Base-by-base conservation (phyloP, 2,888 invertebrate species). In the Drosophila hamatofila region DNA sequence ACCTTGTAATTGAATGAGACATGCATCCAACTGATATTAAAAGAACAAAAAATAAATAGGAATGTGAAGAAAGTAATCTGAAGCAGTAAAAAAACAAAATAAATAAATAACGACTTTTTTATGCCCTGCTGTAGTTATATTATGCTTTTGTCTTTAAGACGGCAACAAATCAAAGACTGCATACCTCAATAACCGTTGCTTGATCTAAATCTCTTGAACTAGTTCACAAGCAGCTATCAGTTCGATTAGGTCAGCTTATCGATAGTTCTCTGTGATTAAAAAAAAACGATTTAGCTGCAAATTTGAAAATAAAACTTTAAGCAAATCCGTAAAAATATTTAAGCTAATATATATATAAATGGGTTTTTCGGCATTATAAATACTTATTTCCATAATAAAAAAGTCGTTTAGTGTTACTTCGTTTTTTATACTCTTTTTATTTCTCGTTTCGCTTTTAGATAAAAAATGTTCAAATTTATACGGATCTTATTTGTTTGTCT, bases 381-480 rank as follows among this genome's bases (percentile, higher is more conserved):
- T n/a, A 51, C 16, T 18, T 18, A 18, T 16, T 25, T 14, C 39
- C 9, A n/a, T 9, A 39, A 49, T 67, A 51, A 14, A 6, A 39
- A 64, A 72, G 51, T 9, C 8, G 25, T 60, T 52, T 2, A 16
- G 8, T 57, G 21, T 57, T 67, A 62, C 30, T 78, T 79, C 54
- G 30, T 71, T 71, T 65, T 60, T 70, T 35, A 64, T 23, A 51
- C 68, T 54, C 37, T 81, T 76, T 55, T 64, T 58, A 35, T 61
- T 66, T 86, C 78, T 68, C 52, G 42, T 70, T 79, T 83, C 74
- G 62, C 58, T 73, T 87, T 86, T 80, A 83, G 77, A 89, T 86
- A 86, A 86, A 86, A 86, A 86, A 89, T 85, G 80, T 87, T 88
- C 83, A 88, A 84, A 80, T 88, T 85, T 88, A 88, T 85, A 74